Evolutionary conservation across 2,113 vertebrate genomes (phyloP).

Genomic region (Bos indicus): DNA sequence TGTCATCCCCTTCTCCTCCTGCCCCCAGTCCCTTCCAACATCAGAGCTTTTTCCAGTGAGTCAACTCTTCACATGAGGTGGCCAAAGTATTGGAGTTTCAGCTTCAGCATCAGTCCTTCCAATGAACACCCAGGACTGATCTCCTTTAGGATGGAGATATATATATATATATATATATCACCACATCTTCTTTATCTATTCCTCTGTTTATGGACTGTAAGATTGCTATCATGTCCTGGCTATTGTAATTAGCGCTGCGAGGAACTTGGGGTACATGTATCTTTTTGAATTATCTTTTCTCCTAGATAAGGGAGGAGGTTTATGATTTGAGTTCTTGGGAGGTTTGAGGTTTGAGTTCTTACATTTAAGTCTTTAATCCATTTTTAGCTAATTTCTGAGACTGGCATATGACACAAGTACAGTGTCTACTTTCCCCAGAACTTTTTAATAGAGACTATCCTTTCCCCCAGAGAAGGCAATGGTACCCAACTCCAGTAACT

Average conservation of each 20-base stretch:
- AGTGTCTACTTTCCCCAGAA: background rate
- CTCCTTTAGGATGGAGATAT: no score
- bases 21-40: no score
- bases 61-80: no score
- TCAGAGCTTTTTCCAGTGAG: no score
- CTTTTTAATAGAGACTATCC: background rate
- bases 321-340: background rate
- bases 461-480: background rate
- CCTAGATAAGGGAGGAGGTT: background rate
- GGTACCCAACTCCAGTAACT: no score
- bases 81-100: no score
- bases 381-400: background rate
- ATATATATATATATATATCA: background rate
- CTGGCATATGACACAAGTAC: background rate
- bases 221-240: background rate
- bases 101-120: no score
- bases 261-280: background rate
- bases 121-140: no score
- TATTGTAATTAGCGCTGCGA: background rate
- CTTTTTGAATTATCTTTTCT: background rate
- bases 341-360: background rate
- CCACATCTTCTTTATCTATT: background rate
- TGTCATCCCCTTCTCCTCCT: no score
- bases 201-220: background rate
- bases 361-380: background rate